Base-by-base conservation (phyloP, 2,113 vertebrate species). In the Eupsittula cactorum region DNA sequence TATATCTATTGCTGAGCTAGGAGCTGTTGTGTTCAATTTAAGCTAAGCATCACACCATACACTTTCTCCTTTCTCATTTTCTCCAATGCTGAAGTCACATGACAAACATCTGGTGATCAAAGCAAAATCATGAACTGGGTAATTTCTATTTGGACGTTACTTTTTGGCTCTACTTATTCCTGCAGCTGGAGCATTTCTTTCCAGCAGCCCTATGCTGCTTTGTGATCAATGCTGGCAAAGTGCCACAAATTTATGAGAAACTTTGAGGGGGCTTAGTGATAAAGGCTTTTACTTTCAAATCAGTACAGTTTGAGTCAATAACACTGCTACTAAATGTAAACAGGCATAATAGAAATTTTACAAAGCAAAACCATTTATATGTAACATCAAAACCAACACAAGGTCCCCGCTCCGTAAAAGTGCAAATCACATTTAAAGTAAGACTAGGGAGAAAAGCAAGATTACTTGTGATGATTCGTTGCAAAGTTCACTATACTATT, bases 401-500 rank as follows among this genome's bases (percentile, higher is more conserved):
- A 92, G 95, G 77, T 97, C 93, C 95, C 95, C 85, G 95, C 97
- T 97, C 97, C 88, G 47, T 90, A 86, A 96, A 44, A 96, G 76
- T 85, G 83, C 52, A 96, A 97, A 97, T 97, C 49, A n/a, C 96
- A 96, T 96, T 96, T 95, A 96, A 93, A 88, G 93, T 93, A 90
- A 97, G 96, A 93, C 81, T 82, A 76, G 92, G 97, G 64, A 97
- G 96, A 98, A 97, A 97, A 95, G 79, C 86, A 97, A 96, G 85
- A 95, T 97, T 96, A 91, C 87, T 95, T 80, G 85, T 83, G 95
- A 97, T 93, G 96, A 97, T 96, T 97, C 94, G 80, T 88, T 97
- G 96, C 95, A 94, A 97, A 98, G 95, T 97, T 97, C 96, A 78
- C 94, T 92, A 89, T 95, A 82, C 84, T 89, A 96, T 98, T 98